Evolutionary conservation across 2,888 invertebrate genomes (phyloP).

Genomic region (Taphrorychus bicolor): DNA sequence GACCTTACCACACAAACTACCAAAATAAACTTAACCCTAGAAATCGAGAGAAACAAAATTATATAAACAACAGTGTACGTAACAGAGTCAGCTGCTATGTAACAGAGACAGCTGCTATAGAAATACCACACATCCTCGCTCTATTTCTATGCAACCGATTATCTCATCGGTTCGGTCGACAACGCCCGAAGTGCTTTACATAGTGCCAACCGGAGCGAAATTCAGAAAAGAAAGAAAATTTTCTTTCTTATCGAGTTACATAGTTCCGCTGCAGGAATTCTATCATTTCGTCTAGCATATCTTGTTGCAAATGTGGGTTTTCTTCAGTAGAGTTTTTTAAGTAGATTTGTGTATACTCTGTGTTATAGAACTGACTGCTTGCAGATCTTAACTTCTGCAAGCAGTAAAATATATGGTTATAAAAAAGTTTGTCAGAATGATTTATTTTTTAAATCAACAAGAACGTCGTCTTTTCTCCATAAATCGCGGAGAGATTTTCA

Average conservation of each 20-base stretch:
- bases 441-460: slow-evolving; percentile 19
- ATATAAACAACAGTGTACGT: too few relatives aligned
- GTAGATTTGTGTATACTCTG: slow-evolving; percentile 26
- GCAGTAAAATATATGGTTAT: slow-evolving; percentile 4
- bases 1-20: too few relatives aligned
- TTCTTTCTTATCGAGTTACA: slow-evolving; percentile 37
- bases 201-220: background rate
- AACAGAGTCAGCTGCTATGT: too few relatives aligned
- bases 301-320: slow-evolving; percentile 21
- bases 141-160: too few relatives aligned
- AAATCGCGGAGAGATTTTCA: slow-evolving; percentile 15
- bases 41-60: too few relatives aligned
- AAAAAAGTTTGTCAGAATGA: slow-evolving; percentile 16
- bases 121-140: too few relatives aligned
- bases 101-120: too few relatives aligned
- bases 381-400: background rate
- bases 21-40: too few relatives aligned
- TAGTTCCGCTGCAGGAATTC: slow-evolving; percentile 24
- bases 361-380: too few relatives aligned
- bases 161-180: too few relatives aligned
- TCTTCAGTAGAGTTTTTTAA: slow-evolving; percentile 20
- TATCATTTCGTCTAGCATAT: slow-evolving; percentile 24
- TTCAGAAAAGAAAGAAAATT: slow-evolving; percentile 23
- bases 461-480: too few relatives aligned
- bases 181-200: slow-evolving; percentile 7